Base-by-base conservation (phyloP, 1,140 invertebrate species). In the Drosophila kanapiae region DNA sequence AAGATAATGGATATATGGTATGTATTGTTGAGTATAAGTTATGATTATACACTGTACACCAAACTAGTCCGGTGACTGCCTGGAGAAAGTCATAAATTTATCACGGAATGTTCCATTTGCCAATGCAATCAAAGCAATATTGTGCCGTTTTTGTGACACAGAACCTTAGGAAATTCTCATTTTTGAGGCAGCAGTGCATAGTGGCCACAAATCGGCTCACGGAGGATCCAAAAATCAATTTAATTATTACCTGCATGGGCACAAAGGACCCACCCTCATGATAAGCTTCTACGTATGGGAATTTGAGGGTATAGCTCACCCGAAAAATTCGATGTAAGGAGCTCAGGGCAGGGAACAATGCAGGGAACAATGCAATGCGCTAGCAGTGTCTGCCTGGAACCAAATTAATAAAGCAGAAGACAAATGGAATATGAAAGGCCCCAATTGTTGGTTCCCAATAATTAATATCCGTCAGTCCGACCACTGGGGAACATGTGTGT, bases 361-460 rank as follows among this genome's bases (percentile, higher is more conserved):
- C 59, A 48, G 6, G n/a, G n/a, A n/a, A n/a, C n/a, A n/a, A n/a
- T n/a, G n/a, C n/a, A n/a, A 0, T 47, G 42, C 31, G 11, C 5
- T 11, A 11, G 5, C n/a, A 43, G 65, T 40, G 33, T 37, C 8
- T 18, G 23, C 6, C 23, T 6, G 18, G 18, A 7, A 8, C 14
- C 18, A 13, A 37, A 62, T 54, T 67, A 70, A 67, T 70, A 56
- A 70, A 49, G 60, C 59, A 60, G 29, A 64, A 70, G 61, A 70
- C 61, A 56, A 70, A 68, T 47, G 62, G 18, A 35, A 47, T n/a
- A 27, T 31, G 23, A 40, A 68, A 49, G 16, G 33, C 47, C 45
- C 45, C 31, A 45, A 67, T 33, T 48, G 59, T 13, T 33, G 31
- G 37, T 9, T 16, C 29, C 18, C 31, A 60, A 71, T 45, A 72